These are phyloP conservation scores for Cerastis leucographa DNA, from an alignment of 2,888 invertebrate genomes.

Conservation along the genomic window DNA sequence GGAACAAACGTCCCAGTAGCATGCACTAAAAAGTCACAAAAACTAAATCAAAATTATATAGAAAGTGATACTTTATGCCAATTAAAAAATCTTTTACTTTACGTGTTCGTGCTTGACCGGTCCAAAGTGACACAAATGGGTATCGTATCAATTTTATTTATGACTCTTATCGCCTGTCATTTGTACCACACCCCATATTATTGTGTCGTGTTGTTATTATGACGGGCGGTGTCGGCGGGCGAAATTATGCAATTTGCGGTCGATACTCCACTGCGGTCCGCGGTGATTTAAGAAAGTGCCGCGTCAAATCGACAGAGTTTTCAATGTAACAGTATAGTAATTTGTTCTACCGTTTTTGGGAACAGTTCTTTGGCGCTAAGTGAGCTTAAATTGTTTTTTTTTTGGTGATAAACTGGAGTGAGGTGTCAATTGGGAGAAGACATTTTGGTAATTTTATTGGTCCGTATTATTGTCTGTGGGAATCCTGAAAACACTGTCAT, in stretches of 20 bases:
- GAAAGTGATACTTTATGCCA: too few relatives aligned
- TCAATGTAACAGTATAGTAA: constrained; percentile 64
- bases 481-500: neutral
- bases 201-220: constrained; percentile 85
- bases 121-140: too few relatives aligned
- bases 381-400: constrained; percentile 25
- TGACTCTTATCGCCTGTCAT: constrained; percentile 31
- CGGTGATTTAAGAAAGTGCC: constrained; percentile 61
- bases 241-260: constrained; percentile 88
- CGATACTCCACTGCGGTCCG: constrained; percentile 62
- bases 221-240: constrained; percentile 78
- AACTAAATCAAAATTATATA: too few relatives aligned
- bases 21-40: too few relatives aligned
- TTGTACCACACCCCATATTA: constrained; percentile 73
- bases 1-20: too few relatives aligned
- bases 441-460: constrained; percentile 2
- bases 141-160: too few relatives aligned
- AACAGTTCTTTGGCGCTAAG: constrained; percentile 19
- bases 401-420: neutral
- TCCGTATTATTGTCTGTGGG: neutral
- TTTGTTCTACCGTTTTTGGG: constrained; percentile 61
- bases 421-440: neutral
- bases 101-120: too few relatives aligned
- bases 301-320: constrained; percentile 55
- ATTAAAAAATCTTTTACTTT: too few relatives aligned